Evolutionary conservation across 2,797 vertebrate species (phyloP), one percentile per base, ranked within the genome.

Genomic region (Hephaestus fuliginosus): DNA sequence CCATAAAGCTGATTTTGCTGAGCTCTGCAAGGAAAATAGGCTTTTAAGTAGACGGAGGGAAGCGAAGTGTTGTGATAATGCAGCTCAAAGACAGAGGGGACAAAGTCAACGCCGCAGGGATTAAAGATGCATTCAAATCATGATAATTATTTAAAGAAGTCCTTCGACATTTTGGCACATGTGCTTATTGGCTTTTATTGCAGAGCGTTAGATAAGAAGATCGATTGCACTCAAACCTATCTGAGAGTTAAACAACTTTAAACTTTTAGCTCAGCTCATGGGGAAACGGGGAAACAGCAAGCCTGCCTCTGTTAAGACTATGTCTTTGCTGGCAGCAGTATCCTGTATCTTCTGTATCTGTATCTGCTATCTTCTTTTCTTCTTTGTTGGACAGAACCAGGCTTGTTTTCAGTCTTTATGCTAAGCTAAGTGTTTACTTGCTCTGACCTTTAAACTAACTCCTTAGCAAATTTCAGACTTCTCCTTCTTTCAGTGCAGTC

Each of bases 1-100:
- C 44, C 39, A 62, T 74, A 70, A 84, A 86, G 73, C 72, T 74
- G 72, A 84, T 84, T 85, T 41, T 74, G 52, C 52, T 60, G 49
- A 86, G 68, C 76, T 70, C 17, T 70, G 68, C 56, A 80, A 74
- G 55, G 36, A 44, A 78, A 80, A 74, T 73, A 78, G 63, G 28
- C 69, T 70, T 48, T 66, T 46, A 64, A 65, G 58, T 65, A 36
- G 49, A 80, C 1, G 28, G 17, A 39, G 44, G 17, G 41, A 65
- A 57, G n/a, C 14, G 13, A 28, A 55, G 65, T 57, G 13, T 18
- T 62, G 63, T 67, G 52, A 72, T 83, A 39, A 76, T 63, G 57
- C 68, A 75, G 73, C 74, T 76, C 33, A 75, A 61, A 70, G 48
- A 33, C 15, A 22, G 36, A 75, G 61, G 36, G 25, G 22, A 62